Conservation (phyloP, 1,140 invertebrate species). For the Adoxophyes honmai region DNA sequence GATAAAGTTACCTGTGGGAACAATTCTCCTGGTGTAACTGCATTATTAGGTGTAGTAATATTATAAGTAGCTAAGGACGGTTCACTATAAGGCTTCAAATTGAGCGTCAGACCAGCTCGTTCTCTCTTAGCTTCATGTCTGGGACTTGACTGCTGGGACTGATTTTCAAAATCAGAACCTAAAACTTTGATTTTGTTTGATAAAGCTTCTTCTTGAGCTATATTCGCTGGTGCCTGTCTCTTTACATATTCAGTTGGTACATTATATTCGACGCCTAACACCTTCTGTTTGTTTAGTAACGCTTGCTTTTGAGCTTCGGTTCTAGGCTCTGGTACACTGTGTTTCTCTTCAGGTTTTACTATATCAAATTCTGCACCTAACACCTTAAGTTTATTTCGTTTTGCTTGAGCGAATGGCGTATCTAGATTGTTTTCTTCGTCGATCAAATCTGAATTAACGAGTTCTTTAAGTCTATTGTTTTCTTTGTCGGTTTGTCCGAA, state of each 20-base stretch:
- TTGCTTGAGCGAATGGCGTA: slow-evolving; percentile 43
- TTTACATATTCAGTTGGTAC: slow-evolving; percentile 32
- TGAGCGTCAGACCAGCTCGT: slow-evolving; percentile 55
- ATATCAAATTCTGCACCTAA: slow-evolving; percentile 46
- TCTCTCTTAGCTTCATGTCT: slow-evolving; percentile 34
- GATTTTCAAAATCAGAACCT: slow-evolving; percentile 41
- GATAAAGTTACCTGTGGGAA: slow-evolving; percentile 48
- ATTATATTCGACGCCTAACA: slow-evolving; percentile 64
- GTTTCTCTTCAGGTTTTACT: slow-evolving; percentile 21
- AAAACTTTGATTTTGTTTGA: slow-evolving; percentile 45
- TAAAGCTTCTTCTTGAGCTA: slow-evolving; percentile 52
- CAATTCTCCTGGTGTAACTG: slow-evolving; percentile 61
- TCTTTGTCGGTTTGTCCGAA: slow-evolving; percentile 54
- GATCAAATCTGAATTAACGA: slow-evolving; percentile 29
- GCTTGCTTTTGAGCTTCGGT: slow-evolving; percentile 63
- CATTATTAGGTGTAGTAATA: slow-evolving; percentile 41
- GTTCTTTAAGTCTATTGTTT: slow-evolving; percentile 47
- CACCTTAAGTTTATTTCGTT: slow-evolving; percentile 55
- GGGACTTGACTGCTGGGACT: slow-evolving; percentile 10
- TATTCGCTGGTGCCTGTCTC: slow-evolving; percentile 44
- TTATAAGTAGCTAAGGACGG: slow-evolving; percentile 19
- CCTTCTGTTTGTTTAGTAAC: slow-evolving; percentile 52
- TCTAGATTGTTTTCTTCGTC: slow-evolving; percentile 60
- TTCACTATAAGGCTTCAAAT: slow-evolving; percentile 62
- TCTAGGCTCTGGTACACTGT: slow-evolving; percentile 31